Evolutionary conservation across 2,888 invertebrate genomes (phyloP).

Genomic region (Drosophila nigritarsus): DNA sequence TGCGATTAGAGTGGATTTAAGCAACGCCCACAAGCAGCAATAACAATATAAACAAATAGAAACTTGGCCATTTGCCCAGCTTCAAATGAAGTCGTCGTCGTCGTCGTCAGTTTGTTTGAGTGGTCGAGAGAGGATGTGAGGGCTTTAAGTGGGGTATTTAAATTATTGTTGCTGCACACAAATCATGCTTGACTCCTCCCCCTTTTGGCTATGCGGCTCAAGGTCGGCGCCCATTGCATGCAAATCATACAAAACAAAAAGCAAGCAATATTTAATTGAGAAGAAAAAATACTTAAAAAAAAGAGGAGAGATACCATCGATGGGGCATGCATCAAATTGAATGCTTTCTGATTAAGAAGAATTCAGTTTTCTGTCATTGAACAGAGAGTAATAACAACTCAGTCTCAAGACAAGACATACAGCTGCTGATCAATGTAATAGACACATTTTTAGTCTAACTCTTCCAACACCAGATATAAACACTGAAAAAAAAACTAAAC

Average conservation of each 20-base stretch:
- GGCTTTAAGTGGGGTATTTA: constrained; percentile 1
- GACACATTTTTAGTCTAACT: too few species aligned
- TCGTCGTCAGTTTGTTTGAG: constrained; percentile 10
- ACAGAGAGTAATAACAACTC: constrained; percentile 2
- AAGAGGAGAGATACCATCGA: constrained; percentile 20
- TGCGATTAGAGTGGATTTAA: constrained; percentile 55
- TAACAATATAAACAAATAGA: constrained; percentile 18
- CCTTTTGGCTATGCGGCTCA: constrained; percentile 35
- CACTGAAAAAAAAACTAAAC: too few species aligned
- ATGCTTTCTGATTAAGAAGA: constrained; percentile 42
- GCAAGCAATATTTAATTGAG: constrained; percentile 12
- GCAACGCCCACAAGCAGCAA: constrained; percentile 50
- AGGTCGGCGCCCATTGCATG: constrained; percentile 62
- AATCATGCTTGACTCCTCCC: constrained; percentile 76
- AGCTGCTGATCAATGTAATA: constrained; percentile 2
- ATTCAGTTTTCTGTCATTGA: constrained; percentile 39
- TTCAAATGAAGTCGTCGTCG: constrained; percentile 54
- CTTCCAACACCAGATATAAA: too few species aligned
- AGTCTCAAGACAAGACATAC: constrained; percentile 19
- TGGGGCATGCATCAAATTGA: constrained; percentile 31
- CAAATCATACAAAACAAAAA: constrained; percentile 27
- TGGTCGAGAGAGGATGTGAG: neutral
- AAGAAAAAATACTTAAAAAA: constrained; percentile 12
- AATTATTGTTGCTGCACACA: constrained; percentile 40
- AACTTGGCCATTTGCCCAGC: constrained; percentile 71